Percentiles rank a stretch among this genome's conserved stretches.
Conservation (phyloP, 1,140 invertebrate genomes). For the Patella vulgata region DNA sequence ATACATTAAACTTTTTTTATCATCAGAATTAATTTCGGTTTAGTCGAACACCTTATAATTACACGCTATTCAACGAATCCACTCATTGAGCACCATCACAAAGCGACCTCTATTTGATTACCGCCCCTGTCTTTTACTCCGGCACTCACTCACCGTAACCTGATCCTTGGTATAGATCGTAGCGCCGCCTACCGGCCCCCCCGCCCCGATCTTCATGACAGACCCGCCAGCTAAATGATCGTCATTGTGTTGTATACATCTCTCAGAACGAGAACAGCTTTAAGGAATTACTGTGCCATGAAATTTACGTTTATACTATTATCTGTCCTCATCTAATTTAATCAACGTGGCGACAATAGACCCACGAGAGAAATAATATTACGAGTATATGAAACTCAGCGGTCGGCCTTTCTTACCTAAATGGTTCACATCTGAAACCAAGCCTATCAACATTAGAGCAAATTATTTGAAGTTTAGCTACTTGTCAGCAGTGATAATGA, state of each 20-base stretch:
- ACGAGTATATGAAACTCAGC: no score
- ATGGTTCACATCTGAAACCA: no score
- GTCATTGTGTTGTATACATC: conserved; percentile 21
- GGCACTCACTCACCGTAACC: conserved; percentile 3
- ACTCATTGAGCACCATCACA: not conserved
- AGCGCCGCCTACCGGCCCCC: conserved; percentile 7
- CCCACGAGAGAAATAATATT: no score
- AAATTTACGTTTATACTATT: conserved; percentile 28
- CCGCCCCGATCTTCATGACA: conserved; percentile 1
- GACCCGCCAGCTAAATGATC: conserved; percentile 11
- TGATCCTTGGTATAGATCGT: no score
- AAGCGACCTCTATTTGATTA: conserved; percentile 4
- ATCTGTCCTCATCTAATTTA: conserved; percentile 38
- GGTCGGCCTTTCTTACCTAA: no score
- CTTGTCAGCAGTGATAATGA: no score
- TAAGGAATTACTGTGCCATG: conserved; percentile 13
- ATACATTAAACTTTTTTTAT: no score
- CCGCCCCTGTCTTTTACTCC: not conserved
- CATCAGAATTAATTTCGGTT: no score
- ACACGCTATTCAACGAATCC: no score
- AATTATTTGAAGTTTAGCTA: no score
- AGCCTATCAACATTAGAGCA: no score
- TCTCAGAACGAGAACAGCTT: conserved; percentile 24
- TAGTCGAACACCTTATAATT: no score
- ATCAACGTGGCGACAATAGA: conserved; percentile 12